A percentile compares a stretch with the other conserved stretches of the same genome.
These are phyloP conservation scores for Podarcis raffonei DNA, from an alignment of 2,113 vertebrate genomes.

Conservation along the genomic window DNA sequence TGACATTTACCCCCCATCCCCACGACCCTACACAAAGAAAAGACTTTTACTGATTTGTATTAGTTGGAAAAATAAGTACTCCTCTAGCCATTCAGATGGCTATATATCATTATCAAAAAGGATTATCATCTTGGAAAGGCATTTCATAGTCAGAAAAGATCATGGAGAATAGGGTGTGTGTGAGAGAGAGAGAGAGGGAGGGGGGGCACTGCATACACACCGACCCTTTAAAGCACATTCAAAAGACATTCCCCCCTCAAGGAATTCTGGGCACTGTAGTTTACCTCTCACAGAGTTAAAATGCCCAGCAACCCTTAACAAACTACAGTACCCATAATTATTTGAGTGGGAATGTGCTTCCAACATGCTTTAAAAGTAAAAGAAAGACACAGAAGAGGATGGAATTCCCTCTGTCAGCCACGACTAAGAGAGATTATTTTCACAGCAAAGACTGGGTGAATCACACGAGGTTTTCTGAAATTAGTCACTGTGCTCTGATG, in stretches of 20 bases:
- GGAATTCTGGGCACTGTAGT: too few species aligned
- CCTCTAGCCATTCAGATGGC: not conserved
- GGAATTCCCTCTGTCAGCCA: not conserved
- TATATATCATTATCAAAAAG: not conserved
- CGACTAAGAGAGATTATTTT: conserved; percentile 3
- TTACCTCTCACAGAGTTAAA: too few species aligned
- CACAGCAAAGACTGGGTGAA: conserved; percentile 1
- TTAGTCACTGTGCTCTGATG: not conserved
- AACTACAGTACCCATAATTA: too few species aligned
- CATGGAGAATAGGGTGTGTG: not conserved
- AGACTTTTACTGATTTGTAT: conserved; percentile 24
- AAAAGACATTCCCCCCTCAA: too few species aligned
- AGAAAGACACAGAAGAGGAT: not conserved
- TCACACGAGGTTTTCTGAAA: not conserved
- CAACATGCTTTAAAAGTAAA: too few species aligned
- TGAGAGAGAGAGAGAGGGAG: not conserved
- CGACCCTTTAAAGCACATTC: too few species aligned
- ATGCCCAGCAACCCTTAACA: too few species aligned
- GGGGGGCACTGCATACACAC: not conserved
- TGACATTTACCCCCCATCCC: conserved; percentile 19
- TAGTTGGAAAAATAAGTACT: not conserved
- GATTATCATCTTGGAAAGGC: conserved; percentile 10
- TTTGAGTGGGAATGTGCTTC: too few species aligned
- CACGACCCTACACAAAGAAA: not conserved
- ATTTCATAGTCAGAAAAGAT: conserved; percentile 16